These are phyloP conservation scores for Vulpes vulpes DNA, from an alignment of 2,113 vertebrate genomes.

Conservation along the genomic window DNA sequence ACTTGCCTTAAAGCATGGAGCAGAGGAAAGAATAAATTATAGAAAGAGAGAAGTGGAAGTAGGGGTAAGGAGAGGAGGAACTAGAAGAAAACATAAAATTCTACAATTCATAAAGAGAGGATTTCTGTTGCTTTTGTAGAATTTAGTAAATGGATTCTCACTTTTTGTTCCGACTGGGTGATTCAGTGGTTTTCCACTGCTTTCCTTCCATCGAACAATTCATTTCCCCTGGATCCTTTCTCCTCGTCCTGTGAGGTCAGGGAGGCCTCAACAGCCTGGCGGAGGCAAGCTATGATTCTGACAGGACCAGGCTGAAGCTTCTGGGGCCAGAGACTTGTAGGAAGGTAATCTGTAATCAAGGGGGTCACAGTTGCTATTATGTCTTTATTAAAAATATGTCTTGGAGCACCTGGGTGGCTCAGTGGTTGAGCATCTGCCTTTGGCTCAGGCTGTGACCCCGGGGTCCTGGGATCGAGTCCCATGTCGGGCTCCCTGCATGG, in stretches of 20 bases:
- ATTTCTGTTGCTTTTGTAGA: background rate
- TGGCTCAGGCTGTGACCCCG: too few species aligned
- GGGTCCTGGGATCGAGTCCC: too few species aligned
- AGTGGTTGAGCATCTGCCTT: too few species aligned
- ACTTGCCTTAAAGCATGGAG: background rate
- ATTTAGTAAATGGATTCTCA: background rate
- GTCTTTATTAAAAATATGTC: background rate
- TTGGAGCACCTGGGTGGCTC: too few species aligned
- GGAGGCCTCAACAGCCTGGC: background rate
- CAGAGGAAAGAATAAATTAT: constrained; percentile 11
- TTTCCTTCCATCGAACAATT: background rate
- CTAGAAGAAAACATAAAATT: background rate
- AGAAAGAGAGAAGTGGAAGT: background rate
- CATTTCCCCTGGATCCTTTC: background rate
- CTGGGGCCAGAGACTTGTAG: background rate
- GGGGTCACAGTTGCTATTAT: background rate
- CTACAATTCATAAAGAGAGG: background rate
- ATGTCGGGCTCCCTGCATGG: too few species aligned
- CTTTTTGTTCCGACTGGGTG: background rate
- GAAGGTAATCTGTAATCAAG: background rate
- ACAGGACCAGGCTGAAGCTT: background rate
- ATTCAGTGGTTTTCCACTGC: background rate
- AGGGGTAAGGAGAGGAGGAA: background rate
- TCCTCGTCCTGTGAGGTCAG: background rate
- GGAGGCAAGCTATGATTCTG: background rate